phyloP scores from a whole-genome alignment of 2,113 vertebrate species.

The Physeter macrocephalus region DNA sequence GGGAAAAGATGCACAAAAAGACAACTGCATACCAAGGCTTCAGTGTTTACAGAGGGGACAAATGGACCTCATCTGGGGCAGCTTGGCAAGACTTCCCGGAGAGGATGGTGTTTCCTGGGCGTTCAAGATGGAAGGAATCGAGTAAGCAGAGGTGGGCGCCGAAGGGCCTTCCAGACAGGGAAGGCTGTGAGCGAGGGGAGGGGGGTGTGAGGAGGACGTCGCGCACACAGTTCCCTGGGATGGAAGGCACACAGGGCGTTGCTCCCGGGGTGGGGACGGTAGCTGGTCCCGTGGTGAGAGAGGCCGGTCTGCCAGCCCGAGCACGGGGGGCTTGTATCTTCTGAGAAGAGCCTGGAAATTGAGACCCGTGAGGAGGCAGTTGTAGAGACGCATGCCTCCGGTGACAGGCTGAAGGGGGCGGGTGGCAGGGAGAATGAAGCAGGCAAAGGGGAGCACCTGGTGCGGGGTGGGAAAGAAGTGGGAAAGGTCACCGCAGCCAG shows the following conservation, averaged over 20 bases:
- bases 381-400: not conserved
- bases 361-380: not conserved
- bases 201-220: not conserved
- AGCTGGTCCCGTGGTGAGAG: no score
- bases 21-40: not conserved
- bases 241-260: not conserved
- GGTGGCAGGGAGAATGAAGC: not conserved
- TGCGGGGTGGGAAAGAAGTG: no score
- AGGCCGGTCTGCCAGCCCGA: not conserved
- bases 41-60: no score
- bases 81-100: not conserved
- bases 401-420: no score
- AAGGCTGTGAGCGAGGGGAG: no score
- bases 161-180: not conserved
- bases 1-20: not conserved
- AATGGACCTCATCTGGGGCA: fast-evolving
- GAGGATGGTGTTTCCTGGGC: not conserved
- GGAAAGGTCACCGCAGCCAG: not conserved
- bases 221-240: not conserved
- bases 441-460: not conserved
- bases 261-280: no score
- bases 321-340: not conserved
- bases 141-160: not conserved
- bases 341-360: not conserved
- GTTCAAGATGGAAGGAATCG: not conserved